phyloP scores from a whole-genome alignment of 2,888 invertebrate genomes.

The Dolomedes plantarius region DNA sequence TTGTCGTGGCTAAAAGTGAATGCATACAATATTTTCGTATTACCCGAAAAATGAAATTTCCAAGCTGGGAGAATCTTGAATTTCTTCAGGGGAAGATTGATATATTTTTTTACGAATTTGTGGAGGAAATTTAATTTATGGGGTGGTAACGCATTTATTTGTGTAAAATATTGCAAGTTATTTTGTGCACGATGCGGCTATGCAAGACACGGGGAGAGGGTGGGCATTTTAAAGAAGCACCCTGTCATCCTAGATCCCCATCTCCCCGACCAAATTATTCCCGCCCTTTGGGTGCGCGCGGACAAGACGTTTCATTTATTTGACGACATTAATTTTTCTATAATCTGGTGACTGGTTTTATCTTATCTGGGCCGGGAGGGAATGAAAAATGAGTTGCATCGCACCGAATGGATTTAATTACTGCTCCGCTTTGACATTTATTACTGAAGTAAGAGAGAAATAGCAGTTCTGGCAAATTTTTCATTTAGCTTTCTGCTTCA shows the following conservation, averaged over 20 bases:
- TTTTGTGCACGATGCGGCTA: no score
- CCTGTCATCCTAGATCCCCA: conserved; percentile 7
- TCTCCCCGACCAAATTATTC: conserved; percentile 3
- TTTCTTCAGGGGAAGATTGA: no score
- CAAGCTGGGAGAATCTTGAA: no score
- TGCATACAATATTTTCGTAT: no score
- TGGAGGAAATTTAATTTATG: no score
- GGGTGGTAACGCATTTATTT: no score
- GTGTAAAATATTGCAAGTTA: no score
- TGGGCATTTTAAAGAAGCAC: not conserved
- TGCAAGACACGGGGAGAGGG: no score
- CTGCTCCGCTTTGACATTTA: conserved; percentile 71
- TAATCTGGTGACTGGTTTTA: conserved; percentile 62
- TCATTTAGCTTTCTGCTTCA: conserved; percentile 66
- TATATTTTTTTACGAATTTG: no score
- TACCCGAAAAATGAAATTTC: no score
- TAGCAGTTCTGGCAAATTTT: conserved; percentile 67
- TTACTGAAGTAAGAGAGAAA: conserved; percentile 69
- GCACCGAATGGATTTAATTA: conserved; percentile 68
- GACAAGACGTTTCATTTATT: conserved; percentile 47
- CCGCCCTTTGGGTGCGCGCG: conserved; percentile 5
- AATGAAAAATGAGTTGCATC: conserved; percentile 67
- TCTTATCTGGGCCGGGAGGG: conserved; percentile 60
- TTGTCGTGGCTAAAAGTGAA: no score
- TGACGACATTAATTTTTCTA: conserved; percentile 69